phyloP scores from a whole-genome alignment of 1,140 invertebrate species.

The Hycleus phaleratus region DNA sequence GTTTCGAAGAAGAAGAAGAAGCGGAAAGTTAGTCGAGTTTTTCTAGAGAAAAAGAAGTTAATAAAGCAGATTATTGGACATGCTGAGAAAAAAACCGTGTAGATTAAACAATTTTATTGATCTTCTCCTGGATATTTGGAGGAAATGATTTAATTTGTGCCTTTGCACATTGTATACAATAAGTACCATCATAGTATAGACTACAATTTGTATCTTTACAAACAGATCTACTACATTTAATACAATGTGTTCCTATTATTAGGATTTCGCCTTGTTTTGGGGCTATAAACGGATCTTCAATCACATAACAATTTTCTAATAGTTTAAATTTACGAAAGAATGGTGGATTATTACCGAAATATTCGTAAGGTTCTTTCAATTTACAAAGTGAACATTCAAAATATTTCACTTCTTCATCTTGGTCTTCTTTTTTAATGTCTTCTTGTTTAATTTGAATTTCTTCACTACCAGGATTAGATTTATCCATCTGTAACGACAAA shows the following conservation, averaged over 20 bases:
- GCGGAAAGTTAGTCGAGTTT: constrained; percentile 30
- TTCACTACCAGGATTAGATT: background rate
- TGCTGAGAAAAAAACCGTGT: background rate
- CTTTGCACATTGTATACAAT: constrained; percentile 62
- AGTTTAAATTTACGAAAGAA: constrained; percentile 52
- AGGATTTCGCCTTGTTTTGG: constrained; percentile 60
- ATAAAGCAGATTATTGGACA: constrained; percentile 28
- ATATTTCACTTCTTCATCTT: constrained; percentile 23
- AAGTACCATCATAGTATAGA: constrained; percentile 65
- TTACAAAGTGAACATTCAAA: constrained; percentile 60
- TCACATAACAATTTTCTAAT: constrained; percentile 60
- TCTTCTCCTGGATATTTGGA: constrained; percentile 29
- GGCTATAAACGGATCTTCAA: constrained; percentile 74
- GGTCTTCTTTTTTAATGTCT: constrained; percentile 17
- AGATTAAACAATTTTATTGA: constrained; percentile 29
- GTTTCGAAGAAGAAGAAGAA: constrained; percentile 27
- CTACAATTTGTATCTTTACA: constrained; percentile 71
- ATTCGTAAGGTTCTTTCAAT: constrained; percentile 61
- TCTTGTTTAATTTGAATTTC: constrained; percentile 12
- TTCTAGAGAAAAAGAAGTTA: constrained; percentile 28
- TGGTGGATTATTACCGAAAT: constrained; percentile 61
- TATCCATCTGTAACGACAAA: constrained; percentile 4
- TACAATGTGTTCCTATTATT: constrained; percentile 67
- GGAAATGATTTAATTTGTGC: constrained; percentile 57
- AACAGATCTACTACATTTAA: constrained; percentile 55